A percentile compares a stretch with the other conserved stretches of the same genome.
phyloP scores from a whole-genome alignment of 2,888 invertebrate genomes.

The Melanchra persicariae region DNA sequence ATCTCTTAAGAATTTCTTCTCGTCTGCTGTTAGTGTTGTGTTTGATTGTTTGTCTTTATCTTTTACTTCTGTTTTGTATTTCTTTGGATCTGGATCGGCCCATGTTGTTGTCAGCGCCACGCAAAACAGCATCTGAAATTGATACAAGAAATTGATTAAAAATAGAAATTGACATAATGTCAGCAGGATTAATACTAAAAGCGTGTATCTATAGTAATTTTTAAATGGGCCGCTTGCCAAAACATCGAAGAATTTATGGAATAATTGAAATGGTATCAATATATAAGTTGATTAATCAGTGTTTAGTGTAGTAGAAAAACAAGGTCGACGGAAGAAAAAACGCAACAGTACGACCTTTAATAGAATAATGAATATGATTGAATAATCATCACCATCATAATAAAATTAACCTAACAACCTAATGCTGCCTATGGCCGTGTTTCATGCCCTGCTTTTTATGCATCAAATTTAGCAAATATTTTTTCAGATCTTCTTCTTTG shows the following conservation, averaged over 20 bases:
- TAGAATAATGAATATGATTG: not conserved
- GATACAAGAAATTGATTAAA: conserved; percentile 54
- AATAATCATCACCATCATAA: not conserved
- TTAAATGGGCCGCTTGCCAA: not conserved
- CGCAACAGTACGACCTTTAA: not conserved
- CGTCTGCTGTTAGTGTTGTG: conserved; percentile 82
- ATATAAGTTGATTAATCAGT: not conserved
- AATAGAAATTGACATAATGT: not conserved
- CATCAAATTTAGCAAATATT: too few species aligned
- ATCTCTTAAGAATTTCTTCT: conserved; percentile 86
- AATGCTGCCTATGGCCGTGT: not conserved
- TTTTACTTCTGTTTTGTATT: conserved; percentile 80
- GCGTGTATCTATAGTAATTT: not conserved
- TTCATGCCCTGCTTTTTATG: not conserved
- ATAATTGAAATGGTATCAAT: not conserved
- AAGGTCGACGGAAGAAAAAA: not conserved
- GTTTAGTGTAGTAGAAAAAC: not conserved
- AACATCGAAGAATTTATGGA: not conserved
- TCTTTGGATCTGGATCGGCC: conserved; percentile 86
- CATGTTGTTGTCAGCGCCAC: conserved; percentile 72
- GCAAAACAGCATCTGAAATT: conserved; percentile 84
- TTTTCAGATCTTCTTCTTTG: not conserved
- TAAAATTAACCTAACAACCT: not conserved
- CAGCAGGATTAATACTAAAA: not conserved
- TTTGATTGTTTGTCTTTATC: conserved; percentile 76